Conservation (phyloP, 2,888 invertebrate species). For the Chrysolina oricalcia region DNA sequence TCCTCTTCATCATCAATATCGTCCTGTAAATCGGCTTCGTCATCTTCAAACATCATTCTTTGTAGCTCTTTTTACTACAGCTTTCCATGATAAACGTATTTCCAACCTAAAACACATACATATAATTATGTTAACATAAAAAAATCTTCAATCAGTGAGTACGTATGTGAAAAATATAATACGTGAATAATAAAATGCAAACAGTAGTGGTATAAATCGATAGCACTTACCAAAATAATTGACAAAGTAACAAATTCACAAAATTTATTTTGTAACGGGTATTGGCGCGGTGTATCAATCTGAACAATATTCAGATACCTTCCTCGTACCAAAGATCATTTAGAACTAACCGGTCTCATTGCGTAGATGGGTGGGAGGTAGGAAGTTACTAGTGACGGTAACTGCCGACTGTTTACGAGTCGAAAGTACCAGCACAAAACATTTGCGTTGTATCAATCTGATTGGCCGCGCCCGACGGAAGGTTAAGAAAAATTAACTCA, state of each 20-base stretch:
- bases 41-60: slow-evolving; percentile 29
- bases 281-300: background rate
- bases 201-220: slow-evolving; percentile 23
- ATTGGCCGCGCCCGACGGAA: too few relatives aligned
- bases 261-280: slow-evolving; percentile 9
- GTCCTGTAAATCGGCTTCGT: slow-evolving; percentile 21
- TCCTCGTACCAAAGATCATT: background rate
- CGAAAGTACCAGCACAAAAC: slow-evolving; percentile 23
- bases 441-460: slow-evolving; percentile 21
- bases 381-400: slow-evolving; percentile 24
- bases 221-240: slow-evolving; percentile 3
- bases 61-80: slow-evolving; percentile 31
- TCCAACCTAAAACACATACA: slow-evolving; percentile 1
- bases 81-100: slow-evolving; percentile 31
- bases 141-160: slow-evolving; percentile 3
- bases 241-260: slow-evolving; percentile 23
- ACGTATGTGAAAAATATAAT: slow-evolving; percentile 22
- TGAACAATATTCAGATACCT: too few relatives aligned
- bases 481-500: too few relatives aligned
- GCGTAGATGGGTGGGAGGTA: slow-evolving; percentile 21
- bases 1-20: slow-evolving; percentile 20
- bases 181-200: slow-evolving; percentile 23
- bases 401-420: slow-evolving; percentile 25
- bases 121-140: slow-evolving; percentile 10
- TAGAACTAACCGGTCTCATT: slow-evolving; percentile 17